Evolutionary conservation across 2,113 vertebrate species (phyloP).

Genomic region (Neodontobutis hainanensis): DNA sequence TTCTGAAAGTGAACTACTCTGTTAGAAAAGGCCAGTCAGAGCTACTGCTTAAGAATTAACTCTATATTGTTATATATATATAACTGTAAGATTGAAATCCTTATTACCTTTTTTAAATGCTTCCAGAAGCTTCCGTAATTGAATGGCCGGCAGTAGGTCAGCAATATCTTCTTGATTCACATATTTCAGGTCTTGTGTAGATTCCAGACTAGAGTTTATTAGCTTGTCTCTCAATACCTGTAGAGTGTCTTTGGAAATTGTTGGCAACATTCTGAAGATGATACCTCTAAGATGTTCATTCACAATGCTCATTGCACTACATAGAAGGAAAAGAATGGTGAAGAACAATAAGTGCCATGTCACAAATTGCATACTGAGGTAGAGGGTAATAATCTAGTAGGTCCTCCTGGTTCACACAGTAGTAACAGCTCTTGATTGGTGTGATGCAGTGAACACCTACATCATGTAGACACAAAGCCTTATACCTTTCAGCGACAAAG

Average conservation of each 20-base stretch:
- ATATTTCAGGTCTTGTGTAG: constrained; percentile 11
- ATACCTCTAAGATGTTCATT: not conserved
- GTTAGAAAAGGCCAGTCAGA: too few species aligned
- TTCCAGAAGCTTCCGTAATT: constrained; percentile 1
- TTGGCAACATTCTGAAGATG: constrained; percentile 2
- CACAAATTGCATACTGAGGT: constrained; percentile 11
- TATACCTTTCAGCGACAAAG: constrained; percentile 1
- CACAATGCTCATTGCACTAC: not conserved
- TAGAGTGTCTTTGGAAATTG: not conserved
- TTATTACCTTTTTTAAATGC: constrained; percentile 5
- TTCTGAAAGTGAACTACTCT: too few species aligned
- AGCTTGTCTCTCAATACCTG: too few species aligned
- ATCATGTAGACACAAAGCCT: not conserved
- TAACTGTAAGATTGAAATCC: too few species aligned
- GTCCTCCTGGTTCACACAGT: constrained; percentile 25
- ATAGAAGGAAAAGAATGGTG: constrained; percentile 16
- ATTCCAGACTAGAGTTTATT: not conserved
- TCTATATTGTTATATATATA: too few species aligned
- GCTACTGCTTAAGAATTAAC: too few species aligned
- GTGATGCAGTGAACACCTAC: not conserved
- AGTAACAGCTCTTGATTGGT: constrained; percentile 8
- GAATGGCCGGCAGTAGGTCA: constrained; percentile 1
- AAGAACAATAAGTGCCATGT: constrained; percentile 29
- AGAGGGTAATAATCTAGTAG: constrained; percentile 40
- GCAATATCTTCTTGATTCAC: not conserved